Conservation (phyloP, 2,113 vertebrate genomes). For the Misgurnus anguillicaudatus region DNA sequence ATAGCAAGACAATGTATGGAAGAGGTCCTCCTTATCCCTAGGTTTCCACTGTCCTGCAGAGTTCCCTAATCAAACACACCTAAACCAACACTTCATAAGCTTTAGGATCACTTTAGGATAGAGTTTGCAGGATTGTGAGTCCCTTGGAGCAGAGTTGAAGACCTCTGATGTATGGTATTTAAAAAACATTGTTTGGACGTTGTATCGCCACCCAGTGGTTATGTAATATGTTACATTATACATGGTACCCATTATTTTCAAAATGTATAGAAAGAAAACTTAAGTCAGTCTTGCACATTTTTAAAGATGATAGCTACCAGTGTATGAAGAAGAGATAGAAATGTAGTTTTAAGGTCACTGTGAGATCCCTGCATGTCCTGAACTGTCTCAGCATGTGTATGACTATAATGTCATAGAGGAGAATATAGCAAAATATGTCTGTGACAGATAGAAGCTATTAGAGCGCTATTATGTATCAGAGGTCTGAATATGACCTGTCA, state of each 20-base stretch:
- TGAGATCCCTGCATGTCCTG: slow-evolving; percentile 30
- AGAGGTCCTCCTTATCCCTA: too few relatives aligned
- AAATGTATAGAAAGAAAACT: background rate
- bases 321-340: background rate
- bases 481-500: background rate
- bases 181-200: background rate
- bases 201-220: slow-evolving; percentile 4
- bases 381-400: background rate
- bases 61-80: too few relatives aligned
- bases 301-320: background rate
- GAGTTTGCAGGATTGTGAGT: too few relatives aligned
- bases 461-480: slow-evolving; percentile 9
- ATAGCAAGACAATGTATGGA: too few relatives aligned
- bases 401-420: slow-evolving; percentile 22
- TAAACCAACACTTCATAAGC: too few relatives aligned
- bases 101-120: too few relatives aligned
- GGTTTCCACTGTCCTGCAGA: too few relatives aligned
- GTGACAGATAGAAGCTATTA: slow-evolving; percentile 35
- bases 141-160: too few relatives aligned
- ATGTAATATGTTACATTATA: background rate
- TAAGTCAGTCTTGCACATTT: background rate
- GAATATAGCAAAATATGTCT: background rate
- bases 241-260: too few relatives aligned
- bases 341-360: background rate
- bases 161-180: background rate